Base-by-base conservation (phyloP, 2,113 vertebrate species). In the Chlorodrepanis virens region DNA sequence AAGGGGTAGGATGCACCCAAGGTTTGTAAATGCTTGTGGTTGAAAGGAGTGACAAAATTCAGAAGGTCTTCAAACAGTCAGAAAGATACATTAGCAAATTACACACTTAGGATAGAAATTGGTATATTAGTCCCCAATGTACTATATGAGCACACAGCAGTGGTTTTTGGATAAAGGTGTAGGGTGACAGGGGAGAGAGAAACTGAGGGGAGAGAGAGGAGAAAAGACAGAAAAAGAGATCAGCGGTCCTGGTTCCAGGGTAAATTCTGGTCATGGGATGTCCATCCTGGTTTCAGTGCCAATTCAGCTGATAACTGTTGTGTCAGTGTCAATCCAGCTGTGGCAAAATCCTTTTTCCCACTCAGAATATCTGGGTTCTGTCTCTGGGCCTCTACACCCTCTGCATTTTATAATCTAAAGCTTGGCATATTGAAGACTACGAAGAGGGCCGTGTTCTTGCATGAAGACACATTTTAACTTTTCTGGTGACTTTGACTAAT, bases 401-500 rank as follows among this genome's bases (percentile, higher is more conserved):
- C 2, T 68, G 17, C 5, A 44, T 60, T 76, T 82, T 89, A 28
- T 59, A 45, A 61, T 35, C 18, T 70, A 49, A 44, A 69, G 6
- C 14, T 65, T 61, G 16, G 11, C 3, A 3, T 57, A 27, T 61
- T 87, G n/a, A 76, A 24, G 14, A 39, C 13, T 50, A 10, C 2
- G 1, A 79, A 54, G 6, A 59, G 23, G 22, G 25, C 27, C 0
- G 0, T 37, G 33, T 10, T 37, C 49, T 60, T 89, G 12, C 25
- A 20, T 16, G 24, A 69, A 65, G 37, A 25, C 3, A 28, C 2
- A 4, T n/a, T 82, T 67, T 50, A 53, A 9, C 49, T 65, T 69
- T 74, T 78, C 4, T 74, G 10, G 11, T 56, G 33, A 60, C 10
- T 72, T 29, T 80, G 53, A 52, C 27, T 72, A 64, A 20, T 56